Evolutionary conservation across 2,797 vertebrate species (phyloP).

Genomic region (Pseudochromis fuscus): DNA sequence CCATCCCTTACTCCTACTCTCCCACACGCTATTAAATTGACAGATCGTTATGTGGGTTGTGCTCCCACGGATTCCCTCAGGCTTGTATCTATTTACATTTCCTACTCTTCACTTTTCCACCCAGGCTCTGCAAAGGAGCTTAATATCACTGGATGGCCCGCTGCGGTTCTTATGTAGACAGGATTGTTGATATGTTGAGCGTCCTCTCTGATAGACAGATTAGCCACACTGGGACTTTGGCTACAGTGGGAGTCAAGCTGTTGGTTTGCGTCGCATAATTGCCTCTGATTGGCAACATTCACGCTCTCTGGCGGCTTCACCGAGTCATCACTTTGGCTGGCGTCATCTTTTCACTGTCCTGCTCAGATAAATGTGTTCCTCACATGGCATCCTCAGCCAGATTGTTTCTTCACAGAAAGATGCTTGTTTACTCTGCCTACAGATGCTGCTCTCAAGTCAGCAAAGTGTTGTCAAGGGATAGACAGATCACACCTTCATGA

Average conservation of each 20-base stretch:
- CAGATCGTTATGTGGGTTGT: conserved; percentile 73
- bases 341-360: conserved; percentile 15
- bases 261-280: conserved; percentile 56
- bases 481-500: neutral
- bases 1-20: conserved; percentile 50
- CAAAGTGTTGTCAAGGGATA: conserved; percentile 3
- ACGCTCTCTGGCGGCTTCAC: conserved; percentile 46
- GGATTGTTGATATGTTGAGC: conserved; percentile 45
- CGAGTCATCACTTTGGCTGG: conserved; percentile 31
- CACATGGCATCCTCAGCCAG: conserved; percentile 7
- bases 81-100: conserved; percentile 80
- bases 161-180: conserved; percentile 47
- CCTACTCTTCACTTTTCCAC: conserved; percentile 54
- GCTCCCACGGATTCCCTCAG: conserved; percentile 72
- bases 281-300: conserved; percentile 66
- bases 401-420: neutral
- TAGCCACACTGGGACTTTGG: conserved; percentile 48
- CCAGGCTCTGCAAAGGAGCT: conserved; percentile 50
- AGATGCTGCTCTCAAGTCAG: conserved; percentile 9
- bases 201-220: conserved; percentile 40
- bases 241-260: conserved; percentile 42
- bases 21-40: conserved; percentile 76
- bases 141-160: conserved; percentile 46
- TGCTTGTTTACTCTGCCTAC: conserved; percentile 11
- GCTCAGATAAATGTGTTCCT: conserved; percentile 34